phyloP scores from a whole-genome alignment of 35 echinoderm and acorn worm genomes.

The Ophiothrix spiculata region DNA sequence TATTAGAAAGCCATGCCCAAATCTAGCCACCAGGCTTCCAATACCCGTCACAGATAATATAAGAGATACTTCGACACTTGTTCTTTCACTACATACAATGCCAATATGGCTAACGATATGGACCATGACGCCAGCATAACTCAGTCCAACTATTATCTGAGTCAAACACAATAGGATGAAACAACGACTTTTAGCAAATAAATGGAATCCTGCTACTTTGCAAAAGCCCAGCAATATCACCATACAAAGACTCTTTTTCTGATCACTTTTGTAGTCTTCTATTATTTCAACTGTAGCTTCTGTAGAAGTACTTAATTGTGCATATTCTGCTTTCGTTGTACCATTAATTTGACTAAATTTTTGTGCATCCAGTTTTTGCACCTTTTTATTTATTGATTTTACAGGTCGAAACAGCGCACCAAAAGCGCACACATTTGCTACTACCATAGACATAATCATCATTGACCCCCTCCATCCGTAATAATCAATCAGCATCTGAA shows the following conservation, averaged over 20 bases:
- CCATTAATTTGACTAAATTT: no score
- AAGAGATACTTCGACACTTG: not conserved
- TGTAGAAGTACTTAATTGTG: no score
- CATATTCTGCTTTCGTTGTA: no score
- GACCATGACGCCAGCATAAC: not conserved
- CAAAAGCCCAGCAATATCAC: not conserved
- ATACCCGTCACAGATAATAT: not conserved
- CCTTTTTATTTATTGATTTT: no score
- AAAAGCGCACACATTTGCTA: slow-evolving; percentile 21
- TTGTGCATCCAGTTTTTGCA: no score
- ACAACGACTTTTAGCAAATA: not conserved
- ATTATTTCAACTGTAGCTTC: no score
- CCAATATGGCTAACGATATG: not conserved
- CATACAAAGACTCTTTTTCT: no score
- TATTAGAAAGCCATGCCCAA: not conserved
- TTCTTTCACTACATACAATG: not conserved
- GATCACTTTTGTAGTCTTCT: no score
- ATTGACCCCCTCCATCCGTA: slow-evolving; percentile 43
- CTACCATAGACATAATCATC: slow-evolving; percentile 17
- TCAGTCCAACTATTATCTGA: not conserved
- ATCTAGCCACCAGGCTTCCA: not conserved
- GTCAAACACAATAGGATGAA: not conserved
- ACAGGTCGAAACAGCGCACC: not conserved
- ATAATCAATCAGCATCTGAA: slow-evolving; percentile 17
- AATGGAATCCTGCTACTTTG: not conserved